Base-by-base conservation (phyloP, 2,888 invertebrate species). In the Ditula angustiorana region DNA sequence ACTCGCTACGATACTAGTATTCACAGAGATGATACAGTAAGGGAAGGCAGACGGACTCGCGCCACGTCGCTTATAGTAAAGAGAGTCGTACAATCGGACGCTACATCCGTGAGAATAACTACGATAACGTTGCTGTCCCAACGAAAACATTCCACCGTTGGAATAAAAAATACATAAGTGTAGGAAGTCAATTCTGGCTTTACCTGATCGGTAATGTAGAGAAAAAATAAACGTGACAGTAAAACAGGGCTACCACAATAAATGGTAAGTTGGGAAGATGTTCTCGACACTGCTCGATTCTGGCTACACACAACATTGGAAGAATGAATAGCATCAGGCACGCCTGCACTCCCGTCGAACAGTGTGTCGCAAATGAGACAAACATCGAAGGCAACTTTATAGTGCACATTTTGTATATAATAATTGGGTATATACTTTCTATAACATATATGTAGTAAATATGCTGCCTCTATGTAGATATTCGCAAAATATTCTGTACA, bases 381-480 rank as follows among this genome's bases (percentile, higher is more conserved):
- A 78, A 83, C 84, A 81, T 74, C 75, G 75, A 87, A 86, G 86
- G 86, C 86, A 83, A 79, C 72, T 73, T 80, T 67, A 75, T 80
- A 82, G 85, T 82, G 85, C 83, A 81, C 78, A 79, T 69, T 68
- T 77, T 71, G 77, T 73, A 78, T 78, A 71, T 78, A 78, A 77
- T 77, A 76, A 81, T 78, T 75, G 80, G 82, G 69, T 83, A 84
- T 64, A 69, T 64, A 64, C 50, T 50, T 55, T 46, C 74, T 73
- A 73, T 74, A 77, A 72, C 70, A 69, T 69, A 37, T 75, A 82
- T 77, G 80, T 81, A 78, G 87, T 88, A 88, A 88, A 89, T 88
- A 90, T 81, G 85, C 86, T 86, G 87, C 86, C 86, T 88, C 87
- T 90, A 90, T 90, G 87, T 90, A 91, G 87, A 89, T 86, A 83